Conservation (phyloP, 2,888 invertebrate species). For the Phyllotreta striolata region DNA sequence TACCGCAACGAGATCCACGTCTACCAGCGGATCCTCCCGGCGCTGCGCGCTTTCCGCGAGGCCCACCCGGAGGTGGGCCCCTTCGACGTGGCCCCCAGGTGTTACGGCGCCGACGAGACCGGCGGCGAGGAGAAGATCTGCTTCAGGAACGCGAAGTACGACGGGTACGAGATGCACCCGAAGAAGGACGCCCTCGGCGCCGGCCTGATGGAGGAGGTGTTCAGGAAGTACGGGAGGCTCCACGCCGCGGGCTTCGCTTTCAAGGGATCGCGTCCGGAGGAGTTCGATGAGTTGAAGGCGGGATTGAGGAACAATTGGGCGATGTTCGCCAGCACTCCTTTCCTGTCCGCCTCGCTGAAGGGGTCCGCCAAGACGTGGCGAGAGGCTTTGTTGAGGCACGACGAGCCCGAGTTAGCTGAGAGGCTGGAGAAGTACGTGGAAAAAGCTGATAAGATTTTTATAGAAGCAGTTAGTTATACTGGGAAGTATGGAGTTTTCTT, state of each 20-base stretch:
- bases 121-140: conserved; percentile 34
- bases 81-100: conserved; percentile 19
- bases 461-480: conserved; percentile 7
- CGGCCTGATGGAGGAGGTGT: conserved; percentile 32
- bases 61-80: background rate
- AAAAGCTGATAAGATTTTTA: conserved; percentile 1
- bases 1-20: conserved; percentile 38
- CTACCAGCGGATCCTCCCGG: conserved; percentile 33
- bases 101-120: conserved; percentile 9
- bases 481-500: conserved; percentile 40
- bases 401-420: background rate
- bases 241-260: conserved; percentile 45
- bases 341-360: background rate
- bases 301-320: conserved; percentile 14
- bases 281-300: conserved; percentile 27
- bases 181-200: conserved; percentile 1
- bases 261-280: conserved; percentile 34
- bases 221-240: conserved; percentile 44
- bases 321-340: background rate
- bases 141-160: conserved; percentile 39
- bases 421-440: conserved; percentile 12
- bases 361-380: background rate
- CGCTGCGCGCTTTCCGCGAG: conserved; percentile 27
- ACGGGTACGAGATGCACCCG: conserved; percentile 31
- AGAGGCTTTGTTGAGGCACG: background rate